A percentile compares a stretch with the other conserved stretches of the same genome.
phyloP scores from a whole-genome alignment of 2,888 invertebrate genomes.

The Dione vanillae region DNA sequence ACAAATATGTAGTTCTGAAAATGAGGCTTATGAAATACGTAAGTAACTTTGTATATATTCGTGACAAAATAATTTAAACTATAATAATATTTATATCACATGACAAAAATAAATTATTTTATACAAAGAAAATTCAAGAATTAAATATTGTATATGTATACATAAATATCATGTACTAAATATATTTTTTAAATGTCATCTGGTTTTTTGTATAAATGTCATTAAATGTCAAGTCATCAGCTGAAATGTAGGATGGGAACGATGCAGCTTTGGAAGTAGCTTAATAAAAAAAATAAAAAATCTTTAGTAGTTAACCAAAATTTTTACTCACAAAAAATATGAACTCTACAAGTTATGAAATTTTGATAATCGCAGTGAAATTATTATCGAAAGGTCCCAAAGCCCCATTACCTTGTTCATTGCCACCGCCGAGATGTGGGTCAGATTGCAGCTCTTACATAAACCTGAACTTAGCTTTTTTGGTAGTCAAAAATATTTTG shows the following conservation, averaged over 20 bases:
- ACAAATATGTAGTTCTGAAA: slow-evolving; percentile 56
- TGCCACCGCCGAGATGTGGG: slow-evolving; percentile 38
- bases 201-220: too few species aligned
- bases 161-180: too few species aligned
- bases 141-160: too few species aligned
- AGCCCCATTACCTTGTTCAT: slow-evolving; percentile 27
- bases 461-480: slow-evolving; percentile 40
- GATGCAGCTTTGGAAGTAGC: too few species aligned
- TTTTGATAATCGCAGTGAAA: neutral
- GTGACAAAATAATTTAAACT: neutral
- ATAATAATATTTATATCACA: too few species aligned
- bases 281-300: neutral
- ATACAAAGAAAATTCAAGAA: too few species aligned
- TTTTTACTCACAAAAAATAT: too few species aligned
- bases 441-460: slow-evolving; percentile 40
- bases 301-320: too few species aligned
- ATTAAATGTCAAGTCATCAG: too few species aligned
- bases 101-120: too few species aligned
- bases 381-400: slow-evolving; percentile 12
- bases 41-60: slow-evolving; percentile 46
- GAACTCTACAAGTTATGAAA: neutral
- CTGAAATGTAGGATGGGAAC: too few species aligned
- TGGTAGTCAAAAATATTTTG: slow-evolving; percentile 39
- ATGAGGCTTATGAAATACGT: slow-evolving; percentile 65
- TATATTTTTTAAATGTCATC: too few species aligned